These are phyloP conservation scores for Penaeus japonicus DNA, from an alignment of 1,140 invertebrate species.

Conservation along the genomic window DNA sequence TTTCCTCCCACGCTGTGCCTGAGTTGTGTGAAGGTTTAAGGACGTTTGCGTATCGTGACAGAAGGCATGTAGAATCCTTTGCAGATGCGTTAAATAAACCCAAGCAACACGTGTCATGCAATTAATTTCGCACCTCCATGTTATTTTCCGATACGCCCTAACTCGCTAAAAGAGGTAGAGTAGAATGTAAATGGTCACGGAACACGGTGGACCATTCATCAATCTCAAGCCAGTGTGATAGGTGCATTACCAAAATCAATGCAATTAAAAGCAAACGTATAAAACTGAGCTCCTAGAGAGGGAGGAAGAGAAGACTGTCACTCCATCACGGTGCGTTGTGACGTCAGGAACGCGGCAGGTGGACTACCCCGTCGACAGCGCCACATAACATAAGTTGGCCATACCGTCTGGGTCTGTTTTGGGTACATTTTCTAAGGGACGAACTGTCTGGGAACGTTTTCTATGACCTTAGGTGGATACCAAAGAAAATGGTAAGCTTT, in stretches of 20 bases:
- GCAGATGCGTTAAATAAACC: too few relatives aligned
- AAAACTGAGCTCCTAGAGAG: background rate
- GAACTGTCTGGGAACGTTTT: slow-evolving; percentile 28
- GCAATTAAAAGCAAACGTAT: slow-evolving; percentile 18
- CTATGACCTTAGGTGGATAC: background rate
- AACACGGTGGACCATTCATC: too few relatives aligned
- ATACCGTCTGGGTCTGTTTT: background rate
- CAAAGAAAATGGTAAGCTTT: too few relatives aligned
- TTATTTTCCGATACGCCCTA: background rate
- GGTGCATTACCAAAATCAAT: background rate
- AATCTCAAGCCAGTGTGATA: too few relatives aligned
- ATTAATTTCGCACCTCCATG: background rate
- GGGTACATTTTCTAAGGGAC: slow-evolving; percentile 33
- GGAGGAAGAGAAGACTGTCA: background rate
- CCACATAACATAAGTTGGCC: background rate
- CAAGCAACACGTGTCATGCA: slow-evolving; percentile 1
- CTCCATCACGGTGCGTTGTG: background rate
- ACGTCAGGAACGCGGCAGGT: slow-evolving; percentile 43
- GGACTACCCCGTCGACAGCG: slow-evolving; percentile 33
- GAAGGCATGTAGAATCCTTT: too few relatives aligned
- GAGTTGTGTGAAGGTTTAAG: too few relatives aligned
- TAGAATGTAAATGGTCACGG: background rate
- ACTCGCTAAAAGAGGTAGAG: background rate
- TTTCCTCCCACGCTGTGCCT: too few relatives aligned
- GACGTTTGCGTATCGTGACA: background rate